Evolutionary conservation across 2,888 invertebrate genomes (phyloP).

Genomic region (Lapara coniferarum): DNA sequence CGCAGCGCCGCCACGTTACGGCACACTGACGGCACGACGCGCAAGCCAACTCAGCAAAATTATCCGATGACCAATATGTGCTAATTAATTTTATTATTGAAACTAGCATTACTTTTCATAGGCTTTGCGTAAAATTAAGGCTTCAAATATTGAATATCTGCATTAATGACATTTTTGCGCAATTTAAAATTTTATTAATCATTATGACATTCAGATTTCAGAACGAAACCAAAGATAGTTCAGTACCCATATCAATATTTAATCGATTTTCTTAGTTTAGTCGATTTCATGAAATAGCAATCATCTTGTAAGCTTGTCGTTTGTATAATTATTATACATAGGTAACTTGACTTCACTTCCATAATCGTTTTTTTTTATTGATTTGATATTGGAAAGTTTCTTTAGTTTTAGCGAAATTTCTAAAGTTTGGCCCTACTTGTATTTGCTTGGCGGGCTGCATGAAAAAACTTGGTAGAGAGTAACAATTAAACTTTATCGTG

Average conservation of each 20-base stretch:
- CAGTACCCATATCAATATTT: neutral
- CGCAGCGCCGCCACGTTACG: constrained; percentile 82
- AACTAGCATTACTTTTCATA: neutral
- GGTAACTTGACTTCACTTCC: no score
- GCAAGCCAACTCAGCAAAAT: constrained; percentile 79
- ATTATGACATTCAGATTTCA: constrained; percentile 6
- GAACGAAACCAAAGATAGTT: neutral
- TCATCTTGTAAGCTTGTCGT: no score
- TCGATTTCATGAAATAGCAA: neutral
- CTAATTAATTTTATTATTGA: constrained; percentile 6
- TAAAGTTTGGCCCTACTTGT: no score
- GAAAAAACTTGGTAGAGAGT: no score
- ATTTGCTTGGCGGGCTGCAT: no score
- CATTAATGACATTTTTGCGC: neutral
- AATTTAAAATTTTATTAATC: neutral
- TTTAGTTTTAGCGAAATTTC: no score
- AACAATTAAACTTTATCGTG: no score
- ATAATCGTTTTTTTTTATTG: no score
- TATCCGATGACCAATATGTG: constrained; percentile 28
- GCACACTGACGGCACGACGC: constrained; percentile 76
- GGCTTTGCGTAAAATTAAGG: neutral
- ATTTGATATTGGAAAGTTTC: no score
- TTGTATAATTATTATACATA: no score
- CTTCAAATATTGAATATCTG: neutral
- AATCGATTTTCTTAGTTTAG: constrained; percentile 1